phyloP scores from a whole-genome alignment of 2,797 vertebrate genomes.

The Spondyliosoma cantharus region DNA sequence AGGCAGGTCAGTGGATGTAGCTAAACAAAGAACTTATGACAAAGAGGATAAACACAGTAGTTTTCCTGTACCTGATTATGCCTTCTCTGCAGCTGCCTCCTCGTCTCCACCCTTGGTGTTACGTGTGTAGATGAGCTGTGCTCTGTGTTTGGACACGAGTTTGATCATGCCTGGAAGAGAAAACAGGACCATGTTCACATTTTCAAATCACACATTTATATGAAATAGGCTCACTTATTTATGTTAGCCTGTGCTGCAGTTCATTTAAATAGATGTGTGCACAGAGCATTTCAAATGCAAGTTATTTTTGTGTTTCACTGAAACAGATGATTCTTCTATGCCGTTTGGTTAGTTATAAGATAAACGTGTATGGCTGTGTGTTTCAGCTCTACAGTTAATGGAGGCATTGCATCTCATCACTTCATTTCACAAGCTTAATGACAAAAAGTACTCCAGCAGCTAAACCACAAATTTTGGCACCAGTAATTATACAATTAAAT shows the following conservation, averaged over 20 bases:
- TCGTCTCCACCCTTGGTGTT: slow-evolving; percentile 96
- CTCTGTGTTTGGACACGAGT: slow-evolving; percentile 95
- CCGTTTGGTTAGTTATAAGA: not conserved
- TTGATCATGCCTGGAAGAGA: slow-evolving; percentile 91
- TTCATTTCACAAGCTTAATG: not conserved
- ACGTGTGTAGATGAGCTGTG: slow-evolving; percentile 94
- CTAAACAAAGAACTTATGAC: not conserved
- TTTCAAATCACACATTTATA: not conserved
- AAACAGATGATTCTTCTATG: not conserved
- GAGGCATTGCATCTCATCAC: not conserved
- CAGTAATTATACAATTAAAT: not conserved
- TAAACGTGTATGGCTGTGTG: too few relatives aligned
- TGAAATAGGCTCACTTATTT: not conserved
- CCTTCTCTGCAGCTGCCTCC: slow-evolving; percentile 85
- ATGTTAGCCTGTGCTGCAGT: not conserved
- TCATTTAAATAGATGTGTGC: too few relatives aligned
- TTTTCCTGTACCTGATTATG: slow-evolving; percentile 83
- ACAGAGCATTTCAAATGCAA: not conserved
- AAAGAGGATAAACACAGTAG: not conserved
- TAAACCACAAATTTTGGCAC: not conserved
- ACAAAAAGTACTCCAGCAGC: not conserved
- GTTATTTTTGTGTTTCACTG: not conserved
- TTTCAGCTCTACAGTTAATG: not conserved
- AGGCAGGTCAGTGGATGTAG: slow-evolving; percentile 3
- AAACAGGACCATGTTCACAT: not conserved